These are phyloP conservation scores for Aphidius gifuensis DNA, from an alignment of 1,140 invertebrate species.

Conservation along the genomic window DNA sequence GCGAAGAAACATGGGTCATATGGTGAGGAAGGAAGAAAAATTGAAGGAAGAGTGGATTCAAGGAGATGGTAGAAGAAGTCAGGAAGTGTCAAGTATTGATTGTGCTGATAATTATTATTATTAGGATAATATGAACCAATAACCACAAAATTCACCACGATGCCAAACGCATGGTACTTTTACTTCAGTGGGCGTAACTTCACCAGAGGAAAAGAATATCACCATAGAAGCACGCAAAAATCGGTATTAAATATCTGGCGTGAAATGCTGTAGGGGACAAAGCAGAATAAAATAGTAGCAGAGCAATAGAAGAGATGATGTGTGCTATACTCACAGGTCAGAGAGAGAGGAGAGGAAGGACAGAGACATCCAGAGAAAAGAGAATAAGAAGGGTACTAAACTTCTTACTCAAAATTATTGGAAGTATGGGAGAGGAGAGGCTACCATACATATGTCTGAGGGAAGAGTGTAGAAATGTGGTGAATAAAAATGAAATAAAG, in stretches of 20 bases:
- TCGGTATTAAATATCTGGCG: background rate
- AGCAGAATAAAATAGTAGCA: too few species aligned
- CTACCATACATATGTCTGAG: too few species aligned
- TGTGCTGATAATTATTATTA: background rate
- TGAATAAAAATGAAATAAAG: too few species aligned
- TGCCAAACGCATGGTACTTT: slow-evolving; percentile 10
- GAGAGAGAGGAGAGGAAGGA: too few species aligned
- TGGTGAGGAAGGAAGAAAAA: slow-evolving; percentile 6
- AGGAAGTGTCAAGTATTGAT: slow-evolving; percentile 9
- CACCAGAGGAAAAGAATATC: slow-evolving; percentile 6
- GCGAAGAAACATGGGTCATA: slow-evolving; percentile 21
- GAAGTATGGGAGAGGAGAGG: too few species aligned
- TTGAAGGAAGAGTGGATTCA: slow-evolving; percentile 17
- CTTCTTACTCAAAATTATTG: too few species aligned
- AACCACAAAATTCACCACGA: slow-evolving; percentile 8
- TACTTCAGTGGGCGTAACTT: background rate
- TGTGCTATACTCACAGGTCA: too few species aligned
- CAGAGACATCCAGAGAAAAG: background rate
- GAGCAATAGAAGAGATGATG: too few species aligned
- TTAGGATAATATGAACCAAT: background rate
- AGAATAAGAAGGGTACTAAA: background rate
- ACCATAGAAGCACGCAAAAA: slow-evolving; percentile 7
- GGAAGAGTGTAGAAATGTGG: too few species aligned
- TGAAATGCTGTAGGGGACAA: background rate
- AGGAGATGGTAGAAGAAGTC: slow-evolving; percentile 17